Conservation (phyloP, 2,113 vertebrate species). For the Alouatta palliata region DNA sequence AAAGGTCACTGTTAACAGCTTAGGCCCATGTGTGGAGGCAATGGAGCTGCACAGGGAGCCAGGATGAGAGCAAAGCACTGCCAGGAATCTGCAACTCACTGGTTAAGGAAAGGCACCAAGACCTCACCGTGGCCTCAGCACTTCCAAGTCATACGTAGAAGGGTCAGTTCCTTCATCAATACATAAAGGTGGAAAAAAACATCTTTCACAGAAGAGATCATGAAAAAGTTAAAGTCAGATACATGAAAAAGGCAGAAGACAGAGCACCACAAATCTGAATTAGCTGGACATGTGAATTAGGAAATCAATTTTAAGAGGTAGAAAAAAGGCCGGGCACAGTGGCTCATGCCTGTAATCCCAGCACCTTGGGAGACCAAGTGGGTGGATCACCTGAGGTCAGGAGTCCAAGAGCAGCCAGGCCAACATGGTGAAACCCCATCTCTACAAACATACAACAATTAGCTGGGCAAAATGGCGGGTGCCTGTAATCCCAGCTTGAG, state of each 20-base stretch:
- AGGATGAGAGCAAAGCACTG: not conserved
- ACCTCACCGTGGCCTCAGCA: not conserved
- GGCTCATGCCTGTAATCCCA: too few relatives aligned
- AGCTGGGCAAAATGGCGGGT: too few relatives aligned
- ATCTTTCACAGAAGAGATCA: not conserved
- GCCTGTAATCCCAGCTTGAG: too few relatives aligned
- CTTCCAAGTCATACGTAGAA: not conserved
- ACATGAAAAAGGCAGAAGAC: not conserved
- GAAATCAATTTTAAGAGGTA: not conserved
- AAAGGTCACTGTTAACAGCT: not conserved
- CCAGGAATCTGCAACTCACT: not conserved
- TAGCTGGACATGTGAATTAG: not conserved
- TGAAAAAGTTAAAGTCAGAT: not conserved
- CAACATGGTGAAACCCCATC: too few relatives aligned
- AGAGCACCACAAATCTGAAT: not conserved
- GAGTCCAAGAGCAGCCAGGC: too few relatives aligned
- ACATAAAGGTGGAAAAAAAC: not conserved
- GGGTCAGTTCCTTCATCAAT: accelerated
- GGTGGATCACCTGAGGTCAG: too few relatives aligned
- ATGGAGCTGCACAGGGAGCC: too few relatives aligned
- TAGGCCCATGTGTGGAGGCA: not conserved
- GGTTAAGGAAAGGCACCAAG: not conserved
- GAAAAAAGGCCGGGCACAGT: not conserved
- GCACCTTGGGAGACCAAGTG: too few relatives aligned
- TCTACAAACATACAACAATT: too few relatives aligned